Evolutionary conservation across 2,888 invertebrate genomes (phyloP).

Genomic region (Drosophila siamana): DNA sequence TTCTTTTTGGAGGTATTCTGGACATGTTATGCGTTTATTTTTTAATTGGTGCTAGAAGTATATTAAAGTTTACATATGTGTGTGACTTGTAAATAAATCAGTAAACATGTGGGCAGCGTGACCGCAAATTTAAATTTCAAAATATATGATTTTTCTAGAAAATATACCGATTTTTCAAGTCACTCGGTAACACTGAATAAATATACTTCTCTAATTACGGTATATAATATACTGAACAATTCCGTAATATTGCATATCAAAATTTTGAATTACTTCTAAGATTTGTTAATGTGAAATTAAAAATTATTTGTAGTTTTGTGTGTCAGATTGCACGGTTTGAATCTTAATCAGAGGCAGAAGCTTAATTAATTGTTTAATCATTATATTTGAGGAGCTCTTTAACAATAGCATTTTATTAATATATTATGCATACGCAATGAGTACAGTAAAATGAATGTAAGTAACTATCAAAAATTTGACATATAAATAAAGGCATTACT

Average conservation of each 20-base stretch:
- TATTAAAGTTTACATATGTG: not conserved
- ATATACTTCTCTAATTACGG: not conserved
- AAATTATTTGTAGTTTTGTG: not conserved
- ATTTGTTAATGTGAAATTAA: not conserved
- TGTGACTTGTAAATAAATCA: constrained; percentile 12
- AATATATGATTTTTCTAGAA: not conserved
- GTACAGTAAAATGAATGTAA: not conserved
- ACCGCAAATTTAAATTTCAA: not conserved
- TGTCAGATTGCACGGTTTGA: not conserved
- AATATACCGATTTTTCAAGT: not conserved
- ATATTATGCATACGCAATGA: not conserved
- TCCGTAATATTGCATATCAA: not conserved
- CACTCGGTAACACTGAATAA: too few relatives aligned
- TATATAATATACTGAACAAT: not conserved
- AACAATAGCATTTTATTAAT: not conserved
- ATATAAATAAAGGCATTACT: not conserved
- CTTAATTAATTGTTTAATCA: not conserved
- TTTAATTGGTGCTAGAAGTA: not conserved
- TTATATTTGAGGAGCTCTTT: too few relatives aligned
- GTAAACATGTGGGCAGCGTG: constrained; percentile 21
- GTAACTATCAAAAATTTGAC: not conserved
- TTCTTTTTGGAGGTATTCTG: constrained; percentile 31
- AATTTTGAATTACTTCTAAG: not conserved
- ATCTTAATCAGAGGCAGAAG: not conserved
- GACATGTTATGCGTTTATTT: constrained; percentile 25